phyloP scores from a whole-genome alignment of 2,797 vertebrate species.

The Fistularia commersonii region DNA sequence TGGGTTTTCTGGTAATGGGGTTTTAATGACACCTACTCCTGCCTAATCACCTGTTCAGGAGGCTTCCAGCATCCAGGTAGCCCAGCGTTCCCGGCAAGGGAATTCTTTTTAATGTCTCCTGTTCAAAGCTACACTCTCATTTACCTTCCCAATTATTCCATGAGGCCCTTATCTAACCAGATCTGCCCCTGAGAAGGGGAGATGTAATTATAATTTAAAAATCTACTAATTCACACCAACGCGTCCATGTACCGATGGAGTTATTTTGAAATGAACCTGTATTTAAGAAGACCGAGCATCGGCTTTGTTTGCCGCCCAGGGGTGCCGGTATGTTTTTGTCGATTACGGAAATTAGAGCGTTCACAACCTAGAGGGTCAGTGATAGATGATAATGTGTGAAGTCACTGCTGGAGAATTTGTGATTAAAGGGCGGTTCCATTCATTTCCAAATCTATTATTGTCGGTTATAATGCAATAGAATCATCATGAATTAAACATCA shows the following conservation, averaged over 20 bases:
- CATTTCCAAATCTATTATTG: background rate
- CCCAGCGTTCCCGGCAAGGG: slow-evolving; percentile 43
- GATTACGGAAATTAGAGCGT: slow-evolving; percentile 37
- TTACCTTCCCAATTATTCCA: slow-evolving; percentile 49
- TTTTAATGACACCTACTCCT: slow-evolving; percentile 73
- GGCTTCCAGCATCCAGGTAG: slow-evolving; percentile 54
- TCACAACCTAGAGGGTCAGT: slow-evolving; percentile 16
- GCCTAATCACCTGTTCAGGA: slow-evolving; percentile 67
- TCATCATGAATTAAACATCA: background rate
- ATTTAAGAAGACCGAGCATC: slow-evolving; percentile 24
- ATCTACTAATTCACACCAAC: slow-evolving; percentile 48
- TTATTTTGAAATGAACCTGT: slow-evolving; percentile 16
- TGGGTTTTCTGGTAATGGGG: slow-evolving; percentile 60
- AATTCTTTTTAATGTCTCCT: slow-evolving; percentile 50
- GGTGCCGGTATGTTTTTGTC: slow-evolving; percentile 26
- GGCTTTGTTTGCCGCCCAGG: slow-evolving; percentile 8
- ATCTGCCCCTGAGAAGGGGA: slow-evolving; percentile 32
- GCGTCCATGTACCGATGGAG: slow-evolving; percentile 17
- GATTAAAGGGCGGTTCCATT: background rate
- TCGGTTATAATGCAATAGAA: background rate
- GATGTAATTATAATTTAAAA: slow-evolving; percentile 54
- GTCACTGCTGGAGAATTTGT: background rate
- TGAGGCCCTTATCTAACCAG: slow-evolving; percentile 33
- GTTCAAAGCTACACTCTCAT: slow-evolving; percentile 42
- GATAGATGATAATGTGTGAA: slow-evolving; percentile 9